Evolutionary conservation across 2,888 invertebrate species (phyloP).

Genomic region (Volucella zonaria): DNA sequence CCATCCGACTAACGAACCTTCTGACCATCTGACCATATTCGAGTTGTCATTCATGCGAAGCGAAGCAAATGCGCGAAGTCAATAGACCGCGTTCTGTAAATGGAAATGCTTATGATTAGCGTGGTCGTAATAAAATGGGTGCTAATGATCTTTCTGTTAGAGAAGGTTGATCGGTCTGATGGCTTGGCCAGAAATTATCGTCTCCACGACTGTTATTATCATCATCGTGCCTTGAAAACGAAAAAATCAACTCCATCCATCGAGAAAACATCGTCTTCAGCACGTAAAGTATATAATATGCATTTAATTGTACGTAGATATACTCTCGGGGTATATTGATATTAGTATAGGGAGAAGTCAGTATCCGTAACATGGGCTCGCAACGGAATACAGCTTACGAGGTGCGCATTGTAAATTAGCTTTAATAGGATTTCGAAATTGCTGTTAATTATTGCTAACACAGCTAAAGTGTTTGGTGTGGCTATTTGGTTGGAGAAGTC

Average conservation of each 20-base stretch:
- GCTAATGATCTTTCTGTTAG: slow-evolving; percentile 66
- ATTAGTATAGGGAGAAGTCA: slow-evolving; percentile 1
- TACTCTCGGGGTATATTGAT: not conserved
- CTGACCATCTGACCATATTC: slow-evolving; percentile 22
- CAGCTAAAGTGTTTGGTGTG: slow-evolving; percentile 64
- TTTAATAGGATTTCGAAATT: slow-evolving; percentile 71
- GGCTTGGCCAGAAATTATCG: slow-evolving; percentile 45
- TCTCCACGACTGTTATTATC: slow-evolving; percentile 57
- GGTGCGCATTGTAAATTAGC: slow-evolving; percentile 68
- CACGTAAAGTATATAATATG: slow-evolving; percentile 53
- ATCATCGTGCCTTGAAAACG: slow-evolving; percentile 35
- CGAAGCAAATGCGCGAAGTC: slow-evolving; percentile 50
- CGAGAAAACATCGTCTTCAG: slow-evolving; percentile 20
- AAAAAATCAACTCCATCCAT: slow-evolving; percentile 9
- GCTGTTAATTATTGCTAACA: slow-evolving; percentile 72
- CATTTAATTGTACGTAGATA: slow-evolving; percentile 60
- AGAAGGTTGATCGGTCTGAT: slow-evolving; percentile 43
- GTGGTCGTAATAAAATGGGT: slow-evolving; percentile 67
- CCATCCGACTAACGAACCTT: too few species aligned
- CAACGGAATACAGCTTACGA: slow-evolving; percentile 56
- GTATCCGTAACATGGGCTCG: slow-evolving; percentile 8
- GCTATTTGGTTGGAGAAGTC: slow-evolving; percentile 37
- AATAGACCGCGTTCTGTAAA: slow-evolving; percentile 43
- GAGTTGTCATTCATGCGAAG: slow-evolving; percentile 57
- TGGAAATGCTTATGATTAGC: slow-evolving; percentile 67